Base-by-base conservation (phyloP, 2,113 vertebrate genomes). In the Cinclus cinclus region DNA sequence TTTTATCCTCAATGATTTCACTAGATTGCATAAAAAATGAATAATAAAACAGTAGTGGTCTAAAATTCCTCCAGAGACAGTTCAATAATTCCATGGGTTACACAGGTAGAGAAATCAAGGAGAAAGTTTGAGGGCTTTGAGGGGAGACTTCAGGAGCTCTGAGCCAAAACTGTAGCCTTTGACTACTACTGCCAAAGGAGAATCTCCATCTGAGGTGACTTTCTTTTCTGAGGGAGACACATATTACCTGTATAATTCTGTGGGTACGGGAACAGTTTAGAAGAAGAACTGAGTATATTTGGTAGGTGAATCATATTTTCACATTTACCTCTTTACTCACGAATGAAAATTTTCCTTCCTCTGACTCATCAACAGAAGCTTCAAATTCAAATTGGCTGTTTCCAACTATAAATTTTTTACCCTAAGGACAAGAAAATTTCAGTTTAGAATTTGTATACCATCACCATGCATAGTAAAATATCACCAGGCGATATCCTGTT, bases 311-410 rank as follows among this genome's bases (percentile, higher is more conserved):
- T 46, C 2, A 22, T 62, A 35, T 62, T 91, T 65, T 78, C 46
- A 28, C 27, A 84, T 37, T 28, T 98, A 98, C 98, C 98, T 97
- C 94, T 92, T 97, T 97, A 63, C 95, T 98, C 53, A 37, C 28
- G 78, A 98, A 98, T 77, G 88, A 95, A 92, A 97, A 98, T 50
- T 7, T 89, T 53, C 94, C 97, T 13, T 89, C 39, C 6, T 92
- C 71, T 83, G 75, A 69, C 24, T 68, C 50, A 49, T 44, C 63
- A 92, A 98, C 98, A 3, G 39, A 15, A 59, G 79, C 65, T 74
- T 97, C 89, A 3, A 98, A 98, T 71, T 96, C 90, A 87, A 98
- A 94, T 1, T 96, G 89, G 9, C 96, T 96, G 33, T 98, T 98
- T 84, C 97, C 98, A 95, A 98, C 92, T 6, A 23, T 17, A 80